phyloP scores from a whole-genome alignment of 2,888 invertebrate species.

The Dexiosoma caninum region DNA sequence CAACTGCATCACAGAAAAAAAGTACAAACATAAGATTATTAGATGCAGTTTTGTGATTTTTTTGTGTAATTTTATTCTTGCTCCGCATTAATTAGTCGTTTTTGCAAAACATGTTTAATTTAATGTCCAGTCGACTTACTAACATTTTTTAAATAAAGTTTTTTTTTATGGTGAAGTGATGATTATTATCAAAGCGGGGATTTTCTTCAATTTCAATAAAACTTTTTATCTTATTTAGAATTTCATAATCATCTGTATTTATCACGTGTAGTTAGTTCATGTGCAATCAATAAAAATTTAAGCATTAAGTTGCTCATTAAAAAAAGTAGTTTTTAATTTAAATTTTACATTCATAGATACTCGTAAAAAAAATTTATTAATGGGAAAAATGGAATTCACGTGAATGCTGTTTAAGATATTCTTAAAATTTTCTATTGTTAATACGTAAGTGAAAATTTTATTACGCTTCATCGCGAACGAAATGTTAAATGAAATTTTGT shows the following conservation, averaged over 20 bases:
- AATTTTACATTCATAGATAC: too few relatives aligned
- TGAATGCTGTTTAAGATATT: neutral
- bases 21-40: constrained; percentile 9
- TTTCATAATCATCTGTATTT: neutral
- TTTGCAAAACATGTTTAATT: neutral
- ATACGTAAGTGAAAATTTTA: too few relatives aligned
- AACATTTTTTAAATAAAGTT: constrained; percentile 13
- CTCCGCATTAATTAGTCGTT: neutral
- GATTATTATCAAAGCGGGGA: too few relatives aligned
- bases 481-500: too few relatives aligned
- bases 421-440: neutral
- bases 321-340: neutral
- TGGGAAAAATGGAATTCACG: neutral
- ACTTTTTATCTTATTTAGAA: neutral
- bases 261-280: constrained; percentile 1
- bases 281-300: neutral
- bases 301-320: neutral
- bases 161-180: neutral
- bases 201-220: constrained; percentile 32
- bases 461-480: too few relatives aligned
- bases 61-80: constrained; percentile 6
- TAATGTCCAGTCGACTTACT: neutral
- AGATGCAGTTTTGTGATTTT: constrained; percentile 25
- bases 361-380: too few relatives aligned
- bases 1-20: neutral